Evolutionary conservation across 1,140 invertebrate species (phyloP).

Genomic region (Dendrolimus punctatus): DNA sequence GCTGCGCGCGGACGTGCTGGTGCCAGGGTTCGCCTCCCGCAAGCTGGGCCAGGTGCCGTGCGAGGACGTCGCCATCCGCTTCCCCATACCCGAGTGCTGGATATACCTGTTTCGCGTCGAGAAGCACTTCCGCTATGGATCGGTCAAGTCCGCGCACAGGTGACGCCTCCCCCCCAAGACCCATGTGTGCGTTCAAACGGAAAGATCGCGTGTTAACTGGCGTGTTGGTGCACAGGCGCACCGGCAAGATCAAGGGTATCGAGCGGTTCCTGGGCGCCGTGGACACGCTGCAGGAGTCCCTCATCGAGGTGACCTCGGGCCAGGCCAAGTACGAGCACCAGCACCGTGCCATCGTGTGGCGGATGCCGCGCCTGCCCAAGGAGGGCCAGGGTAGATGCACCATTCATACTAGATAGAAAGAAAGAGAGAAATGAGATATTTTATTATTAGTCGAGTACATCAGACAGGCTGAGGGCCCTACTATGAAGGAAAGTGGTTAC

Average conservation of each 20-base stretch:
- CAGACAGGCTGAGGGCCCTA: too few relatives aligned
- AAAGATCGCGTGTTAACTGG: neutral
- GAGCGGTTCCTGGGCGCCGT: constrained; percentile 95
- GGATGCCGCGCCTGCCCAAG: constrained; percentile 95
- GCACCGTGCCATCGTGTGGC: constrained; percentile 97
- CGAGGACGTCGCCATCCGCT: constrained; percentile 96
- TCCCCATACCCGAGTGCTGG: constrained; percentile 99
- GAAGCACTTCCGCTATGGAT: constrained; percentile 99
- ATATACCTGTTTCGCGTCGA: constrained; percentile 99
- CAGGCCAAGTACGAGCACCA: constrained; percentile 99
- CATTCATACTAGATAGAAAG: too few relatives aligned
- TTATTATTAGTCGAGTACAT: too few relatives aligned
- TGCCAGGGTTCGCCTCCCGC: constrained; percentile 96
- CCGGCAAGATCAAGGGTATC: constrained; percentile 94
- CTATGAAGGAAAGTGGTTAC: too few relatives aligned
- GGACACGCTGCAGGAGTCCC: constrained; percentile 90
- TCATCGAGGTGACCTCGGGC: constrained; percentile 98
- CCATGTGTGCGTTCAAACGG: neutral
- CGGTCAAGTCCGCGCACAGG: constrained; percentile 96
- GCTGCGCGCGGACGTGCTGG: constrained; percentile 93
- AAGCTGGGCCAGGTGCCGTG: constrained; percentile 96
- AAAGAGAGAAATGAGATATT: too few relatives aligned
- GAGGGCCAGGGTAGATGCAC: constrained; percentile 95
- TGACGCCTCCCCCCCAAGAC: constrained; percentile 5
- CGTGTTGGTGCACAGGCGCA: constrained; percentile 73